These are phyloP conservation scores for Erynnis tages DNA, from an alignment of 2,888 invertebrate genomes.

Conservation along the genomic window DNA sequence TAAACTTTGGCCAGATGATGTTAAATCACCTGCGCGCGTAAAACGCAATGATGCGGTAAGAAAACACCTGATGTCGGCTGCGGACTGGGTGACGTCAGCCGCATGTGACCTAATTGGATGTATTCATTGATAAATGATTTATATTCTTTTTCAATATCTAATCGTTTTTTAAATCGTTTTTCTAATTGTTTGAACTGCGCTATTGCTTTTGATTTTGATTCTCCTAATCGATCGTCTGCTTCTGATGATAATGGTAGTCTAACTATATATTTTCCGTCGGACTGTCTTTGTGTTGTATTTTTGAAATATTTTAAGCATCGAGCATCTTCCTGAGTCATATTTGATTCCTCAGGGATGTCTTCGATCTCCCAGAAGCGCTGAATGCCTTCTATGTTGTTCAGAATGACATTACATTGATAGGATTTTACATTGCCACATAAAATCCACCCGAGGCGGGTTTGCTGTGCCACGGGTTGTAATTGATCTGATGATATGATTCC, in stretches of 20 bases:
- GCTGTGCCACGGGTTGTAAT: slow-evolving; percentile 26
- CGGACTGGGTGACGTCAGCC: neutral
- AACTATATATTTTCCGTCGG: slow-evolving; percentile 24
- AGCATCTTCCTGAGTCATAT: slow-evolving; percentile 10
- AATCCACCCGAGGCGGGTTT: slow-evolving; percentile 34
- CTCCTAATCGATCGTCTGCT: neutral
- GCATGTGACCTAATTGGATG: neutral
- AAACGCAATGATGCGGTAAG: slow-evolving; percentile 1
- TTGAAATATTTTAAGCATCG: slow-evolving; percentile 14
- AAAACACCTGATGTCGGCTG: neutral
- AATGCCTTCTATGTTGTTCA: slow-evolving; percentile 9
- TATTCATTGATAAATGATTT: neutral
- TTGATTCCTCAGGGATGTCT: neutral
- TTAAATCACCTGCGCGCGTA: neutral
- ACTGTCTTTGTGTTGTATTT: slow-evolving; percentile 16
- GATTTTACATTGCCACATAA: slow-evolving; percentile 27
- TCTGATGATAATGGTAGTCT: neutral
- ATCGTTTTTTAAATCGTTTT: neutral
- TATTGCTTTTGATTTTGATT: neutral
- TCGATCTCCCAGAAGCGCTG: slow-evolving; percentile 26
- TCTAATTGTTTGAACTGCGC: neutral
- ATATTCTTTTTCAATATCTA: neutral
- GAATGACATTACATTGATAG: slow-evolving; percentile 15
- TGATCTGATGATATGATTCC: slow-evolving; percentile 5
- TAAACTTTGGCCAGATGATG: neutral